Percentiles rank a stretch among this genome's conserved stretches.
Conservation (phyloP, 2,797 vertebrate genomes). For the Dipus sagitta region DNA sequence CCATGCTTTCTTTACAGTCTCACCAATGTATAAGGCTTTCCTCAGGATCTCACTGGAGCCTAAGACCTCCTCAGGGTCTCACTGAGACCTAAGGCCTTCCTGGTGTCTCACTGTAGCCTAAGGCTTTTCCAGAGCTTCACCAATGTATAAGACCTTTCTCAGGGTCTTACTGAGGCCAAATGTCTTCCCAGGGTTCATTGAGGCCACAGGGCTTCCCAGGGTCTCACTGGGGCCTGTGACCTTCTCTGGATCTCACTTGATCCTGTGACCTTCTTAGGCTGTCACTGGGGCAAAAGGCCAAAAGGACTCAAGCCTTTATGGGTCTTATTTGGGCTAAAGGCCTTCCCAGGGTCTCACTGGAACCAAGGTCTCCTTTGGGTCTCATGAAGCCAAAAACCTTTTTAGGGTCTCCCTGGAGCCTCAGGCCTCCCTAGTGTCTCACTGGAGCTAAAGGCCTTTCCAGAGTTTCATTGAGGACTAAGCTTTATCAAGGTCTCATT, state of each 20-base stretch:
- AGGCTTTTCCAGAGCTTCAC: too few species aligned
- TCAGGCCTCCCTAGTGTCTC: background rate
- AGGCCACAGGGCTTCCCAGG: background rate
- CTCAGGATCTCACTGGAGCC: background rate
- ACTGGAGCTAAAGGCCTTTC: background rate
- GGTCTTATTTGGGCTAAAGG: too few species aligned
- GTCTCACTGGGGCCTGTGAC: background rate
- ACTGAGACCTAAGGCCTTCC: background rate
- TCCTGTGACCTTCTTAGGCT: background rate
- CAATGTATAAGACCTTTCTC: too few species aligned
- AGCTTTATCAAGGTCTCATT: background rate
- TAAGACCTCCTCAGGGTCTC: background rate
- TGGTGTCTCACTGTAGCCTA: background rate
- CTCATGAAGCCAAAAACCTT: too few species aligned
- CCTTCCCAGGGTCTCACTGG: background rate
- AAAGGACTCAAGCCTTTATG: too few species aligned
- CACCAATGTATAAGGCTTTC: background rate
- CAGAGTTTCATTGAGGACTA: background rate
- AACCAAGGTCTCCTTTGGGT: background rate
- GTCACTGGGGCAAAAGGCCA: background rate
- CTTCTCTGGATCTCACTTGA: background rate
- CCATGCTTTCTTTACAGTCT: background rate
- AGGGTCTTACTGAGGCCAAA: too few species aligned
- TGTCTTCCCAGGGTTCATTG: background rate
- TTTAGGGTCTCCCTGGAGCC: too few species aligned